phyloP scores from a whole-genome alignment of 2,888 invertebrate species.

The Pseudococcus longispinus region DNA sequence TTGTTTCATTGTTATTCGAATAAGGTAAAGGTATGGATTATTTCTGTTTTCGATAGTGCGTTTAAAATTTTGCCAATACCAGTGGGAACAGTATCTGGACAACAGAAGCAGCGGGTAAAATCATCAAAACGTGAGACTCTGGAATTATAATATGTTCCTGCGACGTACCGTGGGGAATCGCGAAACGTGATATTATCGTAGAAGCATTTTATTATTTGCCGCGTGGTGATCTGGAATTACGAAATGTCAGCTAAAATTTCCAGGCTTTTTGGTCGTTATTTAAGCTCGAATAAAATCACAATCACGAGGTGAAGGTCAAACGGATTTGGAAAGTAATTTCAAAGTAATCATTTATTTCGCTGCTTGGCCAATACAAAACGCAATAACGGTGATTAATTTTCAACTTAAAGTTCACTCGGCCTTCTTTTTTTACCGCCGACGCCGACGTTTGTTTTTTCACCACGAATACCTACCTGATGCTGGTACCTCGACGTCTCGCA shows the following conservation, averaged over 20 bases:
- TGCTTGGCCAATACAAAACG: background rate
- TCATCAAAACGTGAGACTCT: slow-evolving; percentile 51
- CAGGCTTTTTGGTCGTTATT: slow-evolving; percentile 17
- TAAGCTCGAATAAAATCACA: slow-evolving; percentile 37
- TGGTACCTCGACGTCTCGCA: background rate
- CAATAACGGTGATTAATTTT: slow-evolving; percentile 10
- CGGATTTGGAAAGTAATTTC: slow-evolving; percentile 6
- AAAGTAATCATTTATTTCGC: slow-evolving; percentile 1
- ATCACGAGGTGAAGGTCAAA: slow-evolving; percentile 24
- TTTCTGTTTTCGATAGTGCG: slow-evolving; percentile 49
- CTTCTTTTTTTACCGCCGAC: background rate
- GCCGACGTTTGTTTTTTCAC: background rate
- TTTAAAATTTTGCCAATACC: slow-evolving; percentile 51
- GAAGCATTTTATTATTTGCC: slow-evolving; percentile 25
- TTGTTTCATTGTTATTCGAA: slow-evolving; percentile 53
- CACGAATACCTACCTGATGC: background rate
- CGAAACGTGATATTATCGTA: slow-evolving; percentile 45
- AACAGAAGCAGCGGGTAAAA: slow-evolving; percentile 44
- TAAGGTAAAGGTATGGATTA: slow-evolving; percentile 51
- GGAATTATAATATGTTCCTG: slow-evolving; percentile 42
- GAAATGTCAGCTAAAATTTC: slow-evolving; percentile 44
- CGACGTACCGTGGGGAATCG: slow-evolving; percentile 29
- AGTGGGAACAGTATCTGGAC: slow-evolving; percentile 36
- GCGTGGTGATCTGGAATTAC: slow-evolving; percentile 32
- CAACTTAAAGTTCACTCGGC: background rate